A percentile compares a stretch with the other conserved stretches of the same genome.
These are phyloP conservation scores for Polymixis flavicincta DNA, from an alignment of 2,888 invertebrate species.

Conservation along the genomic window DNA sequence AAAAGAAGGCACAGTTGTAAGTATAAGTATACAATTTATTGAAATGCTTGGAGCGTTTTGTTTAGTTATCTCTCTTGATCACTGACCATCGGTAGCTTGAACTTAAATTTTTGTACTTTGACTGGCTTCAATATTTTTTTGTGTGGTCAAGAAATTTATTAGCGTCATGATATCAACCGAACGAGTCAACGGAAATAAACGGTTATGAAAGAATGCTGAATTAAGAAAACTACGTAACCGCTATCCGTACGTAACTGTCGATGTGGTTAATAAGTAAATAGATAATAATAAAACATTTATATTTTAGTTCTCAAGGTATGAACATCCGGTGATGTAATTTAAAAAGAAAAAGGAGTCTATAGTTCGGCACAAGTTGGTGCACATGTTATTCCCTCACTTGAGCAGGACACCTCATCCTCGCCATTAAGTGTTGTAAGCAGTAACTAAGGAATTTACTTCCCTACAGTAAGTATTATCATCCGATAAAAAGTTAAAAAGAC, in stretches of 20 bases:
- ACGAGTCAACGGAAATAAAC: background rate
- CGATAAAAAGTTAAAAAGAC: no score
- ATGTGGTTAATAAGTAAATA: no score
- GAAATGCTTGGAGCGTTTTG: background rate
- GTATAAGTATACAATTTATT: background rate
- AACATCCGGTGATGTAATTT: slow-evolving; percentile 17
- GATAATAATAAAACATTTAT: background rate
- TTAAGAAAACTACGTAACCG: no score
- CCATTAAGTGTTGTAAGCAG: background rate
- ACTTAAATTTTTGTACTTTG: background rate
- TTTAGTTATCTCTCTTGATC: background rate
- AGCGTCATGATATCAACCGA: background rate
- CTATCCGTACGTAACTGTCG: no score
- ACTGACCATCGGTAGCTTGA: no score
- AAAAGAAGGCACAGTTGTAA: background rate
- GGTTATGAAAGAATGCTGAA: background rate
- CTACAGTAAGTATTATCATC: background rate
- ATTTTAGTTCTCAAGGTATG: background rate
- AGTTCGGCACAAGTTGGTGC: background rate
- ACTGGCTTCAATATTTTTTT: background rate
- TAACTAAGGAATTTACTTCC: background rate
- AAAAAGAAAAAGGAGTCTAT: background rate
- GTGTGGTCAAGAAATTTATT: background rate
- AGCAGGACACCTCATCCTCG: slow-evolving; percentile 10
- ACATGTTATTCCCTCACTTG: background rate